Conservation (phyloP, 2,888 invertebrate genomes). For the Andrena dorsata region DNA sequence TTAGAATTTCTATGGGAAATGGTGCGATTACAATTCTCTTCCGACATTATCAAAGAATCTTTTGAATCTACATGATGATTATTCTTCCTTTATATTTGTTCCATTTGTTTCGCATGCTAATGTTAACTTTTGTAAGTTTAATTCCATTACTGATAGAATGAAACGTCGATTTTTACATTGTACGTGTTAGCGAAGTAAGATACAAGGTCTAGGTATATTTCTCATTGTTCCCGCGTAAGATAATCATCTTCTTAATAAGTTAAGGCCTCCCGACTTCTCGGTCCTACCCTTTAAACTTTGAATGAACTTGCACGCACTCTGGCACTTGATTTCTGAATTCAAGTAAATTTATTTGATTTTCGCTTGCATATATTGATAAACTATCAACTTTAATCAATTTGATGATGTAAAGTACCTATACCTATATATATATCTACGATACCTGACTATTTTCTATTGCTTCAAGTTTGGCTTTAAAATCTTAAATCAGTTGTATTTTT, state of each 20-base stretch:
- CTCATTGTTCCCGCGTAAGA: background rate
- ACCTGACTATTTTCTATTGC: no score
- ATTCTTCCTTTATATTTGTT: background rate
- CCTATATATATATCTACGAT: no score
- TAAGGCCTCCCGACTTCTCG: background rate
- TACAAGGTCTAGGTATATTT: background rate
- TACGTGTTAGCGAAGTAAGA: background rate
- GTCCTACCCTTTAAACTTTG: no score
- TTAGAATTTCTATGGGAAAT: no score
- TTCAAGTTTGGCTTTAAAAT: no score
- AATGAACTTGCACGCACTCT: no score
- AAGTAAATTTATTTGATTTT: no score
- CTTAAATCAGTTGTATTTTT: no score
- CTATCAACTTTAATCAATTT: no score
- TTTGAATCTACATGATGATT: background rate
- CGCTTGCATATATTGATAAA: no score
- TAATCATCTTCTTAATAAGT: background rate
- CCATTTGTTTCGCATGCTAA: background rate
- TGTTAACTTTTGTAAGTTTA: background rate
- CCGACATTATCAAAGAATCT: background rate
- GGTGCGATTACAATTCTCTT: background rate
- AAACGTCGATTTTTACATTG: background rate
- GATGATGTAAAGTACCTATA: no score
- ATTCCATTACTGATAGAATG: background rate
- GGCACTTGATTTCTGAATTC: no score